A percentile compares a stretch with the other conserved stretches of the same genome.
Conservation (phyloP, 2,113 vertebrate genomes). For the Calidris pygmaea region DNA sequence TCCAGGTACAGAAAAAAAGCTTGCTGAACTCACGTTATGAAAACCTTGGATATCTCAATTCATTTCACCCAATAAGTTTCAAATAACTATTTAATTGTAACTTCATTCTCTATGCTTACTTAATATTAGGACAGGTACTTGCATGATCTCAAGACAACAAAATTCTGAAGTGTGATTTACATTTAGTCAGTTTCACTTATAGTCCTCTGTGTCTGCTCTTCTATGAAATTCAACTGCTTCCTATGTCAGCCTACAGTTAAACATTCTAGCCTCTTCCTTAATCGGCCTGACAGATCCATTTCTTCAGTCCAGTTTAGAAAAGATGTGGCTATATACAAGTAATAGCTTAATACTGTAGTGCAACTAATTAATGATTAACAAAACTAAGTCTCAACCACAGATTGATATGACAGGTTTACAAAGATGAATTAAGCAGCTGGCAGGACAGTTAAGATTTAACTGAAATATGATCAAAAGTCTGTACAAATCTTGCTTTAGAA, state of each 20-base stretch:
- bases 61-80: not conserved
- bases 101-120: not conserved
- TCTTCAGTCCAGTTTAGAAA: not conserved
- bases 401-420: not conserved
- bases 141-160: not conserved
- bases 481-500: not conserved
- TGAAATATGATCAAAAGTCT: not conserved
- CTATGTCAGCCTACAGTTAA: not conserved
- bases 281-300: not conserved
- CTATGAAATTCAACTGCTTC: not conserved
- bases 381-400: not conserved
- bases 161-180: not conserved
- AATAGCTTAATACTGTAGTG: not conserved
- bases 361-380: not conserved
- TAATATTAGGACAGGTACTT: not conserved
- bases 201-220: not conserved
- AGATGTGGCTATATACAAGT: not conserved
- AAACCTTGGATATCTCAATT: not conserved
- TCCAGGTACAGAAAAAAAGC: not conserved
- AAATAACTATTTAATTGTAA: not conserved
- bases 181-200: not conserved
- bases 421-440: not conserved
- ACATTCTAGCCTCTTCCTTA: not conserved
- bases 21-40: not conserved
- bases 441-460: not conserved